phyloP scores from a whole-genome alignment of 2,113 vertebrate species.

The Nesoenas mayeri region DNA sequence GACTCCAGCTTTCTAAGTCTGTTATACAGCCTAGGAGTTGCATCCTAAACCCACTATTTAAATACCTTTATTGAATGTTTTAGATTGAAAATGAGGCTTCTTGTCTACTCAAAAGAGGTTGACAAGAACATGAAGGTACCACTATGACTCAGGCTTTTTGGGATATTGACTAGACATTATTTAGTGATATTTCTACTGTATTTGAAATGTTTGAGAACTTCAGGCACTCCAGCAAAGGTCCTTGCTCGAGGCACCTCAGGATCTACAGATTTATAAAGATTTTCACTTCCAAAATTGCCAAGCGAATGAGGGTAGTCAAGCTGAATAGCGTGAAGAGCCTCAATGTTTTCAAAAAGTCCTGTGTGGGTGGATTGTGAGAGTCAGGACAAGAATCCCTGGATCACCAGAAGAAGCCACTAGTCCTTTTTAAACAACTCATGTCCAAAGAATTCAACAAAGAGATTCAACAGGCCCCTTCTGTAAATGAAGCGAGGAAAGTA shows the following conservation, averaged over 20 bases:
- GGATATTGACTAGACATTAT: not conserved
- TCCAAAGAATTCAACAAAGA: not conserved
- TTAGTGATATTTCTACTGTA: not conserved
- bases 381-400: not conserved
- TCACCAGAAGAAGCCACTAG: not conserved
- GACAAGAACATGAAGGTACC: not conserved
- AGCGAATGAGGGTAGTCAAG: not conserved
- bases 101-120: not conserved
- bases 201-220: not conserved
- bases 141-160: not conserved
- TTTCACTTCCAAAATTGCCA: not conserved
- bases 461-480: not conserved
- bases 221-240: not conserved
- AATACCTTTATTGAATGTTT: not conserved
- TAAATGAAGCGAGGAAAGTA: not conserved
- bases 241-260: not conserved
- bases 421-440: not conserved
- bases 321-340: not conserved
- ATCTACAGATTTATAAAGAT: not conserved
- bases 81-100: not conserved
- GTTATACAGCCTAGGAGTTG: not conserved
- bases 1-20: not conserved
- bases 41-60: not conserved
- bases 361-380: not conserved
- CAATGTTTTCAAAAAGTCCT: not conserved